Evolutionary conservation across 2,113 vertebrate genomes (phyloP), one percentile per base, ranked within the genome.

Genomic region (Pavo muticus): DNA sequence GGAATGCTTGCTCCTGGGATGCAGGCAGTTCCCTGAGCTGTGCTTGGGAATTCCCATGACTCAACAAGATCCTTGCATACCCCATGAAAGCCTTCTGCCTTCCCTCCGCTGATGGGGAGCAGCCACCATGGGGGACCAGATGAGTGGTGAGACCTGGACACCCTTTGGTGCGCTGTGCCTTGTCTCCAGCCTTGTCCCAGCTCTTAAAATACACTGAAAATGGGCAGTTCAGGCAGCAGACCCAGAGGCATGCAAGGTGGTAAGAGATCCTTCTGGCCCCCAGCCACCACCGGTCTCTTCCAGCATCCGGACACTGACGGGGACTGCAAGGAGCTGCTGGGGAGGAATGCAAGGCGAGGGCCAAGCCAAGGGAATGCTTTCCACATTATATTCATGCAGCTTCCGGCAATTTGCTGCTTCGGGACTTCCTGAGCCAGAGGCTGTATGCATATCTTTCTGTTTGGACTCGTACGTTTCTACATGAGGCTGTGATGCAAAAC

Each of bases 391-490:
- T 93, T 91, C 76, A 21, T 83, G 39, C 64, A 0, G 47, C 88
- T 96, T 96, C 95, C 91, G 56, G 86, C 94, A 92, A 87, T 94
- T 93, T 83, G 92, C 83, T 95, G 92, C 88, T 88, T 84, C 2
- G 13, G 94, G 56, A 87, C 92, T 94, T 96, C 94, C 94, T 68
- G 85, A 95, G 88, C 83, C 86, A 72, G 92, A 90, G 94, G 86
- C 90, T 90, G 90, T 47, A 64, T 86, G 92, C 29, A 8, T 77
- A 12, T 64, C 95, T 78, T 64, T 85, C 64, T 81, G 72, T 59
- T 69, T 42, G 59, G 81, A 7, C 35, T 72, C 1, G 24, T n/a
- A 88, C 30, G 23, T 92, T 95, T 93, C 90, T 82, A 82, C 87
- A 81, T 50, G 73, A 83, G 86, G 79, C 87, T 77, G 82, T 74